These are phyloP conservation scores for western clawed frog (Xenopus tropicalis) DNA, from an alignment of 2,113 vertebrate species.

Conservation along the genomic window UCB_Xtro_10.0 CM004443.2:99924001-99924500, in stretches of 20 bases:
- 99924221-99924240: too few relatives aligned
- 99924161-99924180: too few relatives aligned
- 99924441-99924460: conserved; percentile 42
- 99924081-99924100: too few relatives aligned
- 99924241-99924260: neutral
- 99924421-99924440: conserved; percentile 25
- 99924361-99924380: conserved; percentile 24
- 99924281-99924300: neutral
- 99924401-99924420: conserved; percentile 31
- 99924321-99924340: too few relatives aligned
- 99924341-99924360: conserved; percentile 17
- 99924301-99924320: neutral
- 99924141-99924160: too few relatives aligned
- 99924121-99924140: too few relatives aligned
- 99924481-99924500: conserved; percentile 38
- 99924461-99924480: conserved; percentile 41
- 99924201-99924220: neutral
- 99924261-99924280: neutral
- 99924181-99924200: too few relatives aligned
- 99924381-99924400: conserved; percentile 43
- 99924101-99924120: too few relatives aligned
- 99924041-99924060: too few relatives aligned
- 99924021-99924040: too few relatives aligned
- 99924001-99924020: too few relatives aligned
- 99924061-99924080: too few relatives aligned